Evolutionary conservation across 1,140 invertebrate species (phyloP).

Genomic region (Tigriopus japonicus): DNA sequence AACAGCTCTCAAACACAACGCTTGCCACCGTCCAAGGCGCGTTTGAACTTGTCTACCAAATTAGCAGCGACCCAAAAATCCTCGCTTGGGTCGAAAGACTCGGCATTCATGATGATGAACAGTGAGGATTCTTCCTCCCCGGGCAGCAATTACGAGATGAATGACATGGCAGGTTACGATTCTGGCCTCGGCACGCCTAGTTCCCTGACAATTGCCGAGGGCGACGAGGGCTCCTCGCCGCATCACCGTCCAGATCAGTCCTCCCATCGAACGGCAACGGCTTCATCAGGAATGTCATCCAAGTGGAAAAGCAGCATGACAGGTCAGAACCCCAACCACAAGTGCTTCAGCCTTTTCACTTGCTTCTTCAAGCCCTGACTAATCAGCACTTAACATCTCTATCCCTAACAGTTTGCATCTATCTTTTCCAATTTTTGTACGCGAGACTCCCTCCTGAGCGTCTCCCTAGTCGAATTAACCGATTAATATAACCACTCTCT

Average conservation of each 20-base stretch:
- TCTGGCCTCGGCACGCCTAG: neutral
- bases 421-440: too few species aligned
- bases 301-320: neutral
- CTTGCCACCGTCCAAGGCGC: neutral
- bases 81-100: neutral
- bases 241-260: neutral
- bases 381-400: too few species aligned
- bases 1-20: neutral
- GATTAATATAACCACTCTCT: too few species aligned
- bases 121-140: too few species aligned
- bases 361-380: too few species aligned
- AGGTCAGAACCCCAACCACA: neutral
- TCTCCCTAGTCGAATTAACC: too few species aligned
- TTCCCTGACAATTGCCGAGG: neutral
- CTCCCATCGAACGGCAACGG: neutral
- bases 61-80: neutral
- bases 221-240: neutral
- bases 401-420: too few species aligned
- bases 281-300: neutral
- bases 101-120: too few species aligned
- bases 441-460: too few species aligned
- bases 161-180: neutral
- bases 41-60: neutral
- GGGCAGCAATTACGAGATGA: neutral
- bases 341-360: too few species aligned